A percentile compares a stretch with the other conserved stretches of the same genome.
Conservation (phyloP, 2,797 vertebrate genomes). For the Gambelia wislizenii region DNA sequence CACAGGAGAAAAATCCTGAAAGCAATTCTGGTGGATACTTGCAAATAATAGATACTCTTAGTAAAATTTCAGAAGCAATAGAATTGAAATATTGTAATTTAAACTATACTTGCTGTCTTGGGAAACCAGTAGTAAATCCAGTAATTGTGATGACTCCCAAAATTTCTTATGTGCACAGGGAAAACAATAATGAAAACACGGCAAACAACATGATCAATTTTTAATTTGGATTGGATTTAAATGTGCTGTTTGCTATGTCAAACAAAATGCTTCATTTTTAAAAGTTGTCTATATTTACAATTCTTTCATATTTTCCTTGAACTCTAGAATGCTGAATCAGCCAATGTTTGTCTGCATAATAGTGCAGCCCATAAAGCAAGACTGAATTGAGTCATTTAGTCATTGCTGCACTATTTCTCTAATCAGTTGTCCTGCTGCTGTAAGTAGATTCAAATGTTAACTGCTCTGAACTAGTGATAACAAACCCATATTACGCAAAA, state of each 20-base stretch:
- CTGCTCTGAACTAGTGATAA: constrained; percentile 58
- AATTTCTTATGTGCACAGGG: background rate
- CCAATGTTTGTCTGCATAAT: constrained; percentile 7
- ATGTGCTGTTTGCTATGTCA: constrained; percentile 26
- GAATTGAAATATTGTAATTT: background rate
- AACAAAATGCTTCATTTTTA: constrained; percentile 36
- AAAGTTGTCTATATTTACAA: background rate
- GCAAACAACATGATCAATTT: constrained; percentile 3
- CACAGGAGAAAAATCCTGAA: background rate
- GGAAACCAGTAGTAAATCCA: background rate
- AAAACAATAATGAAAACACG: constrained; percentile 35
- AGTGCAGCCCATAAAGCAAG: constrained; percentile 54
- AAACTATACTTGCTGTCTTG: background rate
- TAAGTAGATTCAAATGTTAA: constrained; percentile 67
- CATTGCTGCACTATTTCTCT: constrained; percentile 62
- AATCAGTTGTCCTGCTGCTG: constrained; percentile 54
- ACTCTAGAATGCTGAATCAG: constrained; percentile 51
- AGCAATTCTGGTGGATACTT: background rate
- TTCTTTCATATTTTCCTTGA: constrained; percentile 33
- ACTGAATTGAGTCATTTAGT: constrained; percentile 44
- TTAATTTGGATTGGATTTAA: constrained; percentile 20
- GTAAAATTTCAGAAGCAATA: background rate
- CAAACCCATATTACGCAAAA: constrained; percentile 58
- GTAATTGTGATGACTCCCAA: constrained; percentile 3
- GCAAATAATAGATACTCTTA: background rate